Evolutionary conservation across 2,888 invertebrate genomes (phyloP), one percentile per base, ranked within the genome.

Genomic region (Teinopalpus imperialis): DNA sequence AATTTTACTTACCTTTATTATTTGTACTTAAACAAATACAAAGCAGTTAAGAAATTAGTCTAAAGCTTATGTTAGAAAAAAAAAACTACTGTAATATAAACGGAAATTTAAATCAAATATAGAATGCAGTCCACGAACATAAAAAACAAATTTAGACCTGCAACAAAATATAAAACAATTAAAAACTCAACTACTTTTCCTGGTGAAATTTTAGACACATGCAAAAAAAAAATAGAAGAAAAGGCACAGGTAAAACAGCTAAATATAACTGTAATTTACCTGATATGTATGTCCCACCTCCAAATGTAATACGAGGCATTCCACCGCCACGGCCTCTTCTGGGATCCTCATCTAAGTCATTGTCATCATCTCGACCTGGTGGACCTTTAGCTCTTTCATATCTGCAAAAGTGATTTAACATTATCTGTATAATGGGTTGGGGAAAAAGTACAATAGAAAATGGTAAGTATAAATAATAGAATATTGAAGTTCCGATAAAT

Each of bases 371-470:
- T 68, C 98, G 94, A 2, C 97, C 97, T 14, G 97, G 92, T 63
- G 94, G 97, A 40, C 93, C 89, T 74, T 94, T 95, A 6, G 97
- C 93, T 69, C 96, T 93, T 80, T 98, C 98, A 90, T 97, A 98
- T 68, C 96, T 93, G 69, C 2, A 29, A 6, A 42, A 24, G 8
- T 37, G n/a, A n/a, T n/a, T n/a, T n/a, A n/a, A n/a, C n/a, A n/a
- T n/a, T n/a, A n/a, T n/a, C n/a, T n/a, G n/a, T n/a, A n/a, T n/a
- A n/a, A n/a, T n/a, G n/a, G n/a, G n/a, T n/a, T n/a, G n/a, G n/a
- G n/a, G n/a, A n/a, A n/a, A n/a, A n/a, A n/a, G n/a, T n/a, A n/a
- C n/a, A n/a, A n/a, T n/a, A n/a, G n/a, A n/a, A n/a, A n/a, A n/a
- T n/a, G n/a, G n/a, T n/a, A n/a, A n/a, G n/a, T n/a, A n/a, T n/a